These are phyloP conservation scores for Zoroaster sp. DNA, from an alignment of 53 echinoderm and acorn worm genomes.

Conservation along the genomic window DNA sequence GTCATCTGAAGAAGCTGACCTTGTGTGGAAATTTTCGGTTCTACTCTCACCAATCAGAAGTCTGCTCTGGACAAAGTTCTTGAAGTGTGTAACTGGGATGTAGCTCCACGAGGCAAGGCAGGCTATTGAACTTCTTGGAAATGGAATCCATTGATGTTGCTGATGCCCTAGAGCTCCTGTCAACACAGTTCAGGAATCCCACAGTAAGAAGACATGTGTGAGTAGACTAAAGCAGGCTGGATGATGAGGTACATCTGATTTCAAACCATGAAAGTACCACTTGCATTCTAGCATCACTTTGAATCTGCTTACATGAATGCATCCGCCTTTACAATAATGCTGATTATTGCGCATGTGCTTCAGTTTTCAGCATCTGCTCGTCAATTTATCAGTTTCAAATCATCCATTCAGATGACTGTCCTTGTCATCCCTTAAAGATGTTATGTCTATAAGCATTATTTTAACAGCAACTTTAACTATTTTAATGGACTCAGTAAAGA, in stretches of 20 bases:
- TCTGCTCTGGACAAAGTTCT: constrained; percentile 96
- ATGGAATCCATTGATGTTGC: constrained; percentile 96
- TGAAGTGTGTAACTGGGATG: constrained; percentile 98
- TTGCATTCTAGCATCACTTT: too few relatives aligned
- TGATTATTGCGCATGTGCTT: too few relatives aligned
- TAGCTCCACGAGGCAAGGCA: constrained; percentile 92
- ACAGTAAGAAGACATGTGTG: constrained; percentile 93
- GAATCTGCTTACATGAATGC: too few relatives aligned
- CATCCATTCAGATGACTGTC: too few relatives aligned
- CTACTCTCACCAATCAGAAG: constrained; percentile 96
- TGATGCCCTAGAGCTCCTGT: constrained; percentile 96
- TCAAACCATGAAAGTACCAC: too few relatives aligned
- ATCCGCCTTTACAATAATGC: too few relatives aligned
- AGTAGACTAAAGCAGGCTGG: constrained; percentile 85
- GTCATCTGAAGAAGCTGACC: constrained; percentile 89
- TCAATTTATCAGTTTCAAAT: too few relatives aligned
- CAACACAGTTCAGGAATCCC: constrained; percentile 90
- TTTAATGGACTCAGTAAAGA: too few relatives aligned
- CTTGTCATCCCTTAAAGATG: too few relatives aligned
- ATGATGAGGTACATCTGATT: constrained; percentile 99
- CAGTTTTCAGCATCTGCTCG: too few relatives aligned
- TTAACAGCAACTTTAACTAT: too few relatives aligned
- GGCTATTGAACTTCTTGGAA: constrained; percentile 82
- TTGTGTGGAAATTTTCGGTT: constrained; percentile 93
- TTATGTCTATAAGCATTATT: too few relatives aligned